Evolutionary conservation across 1,140 invertebrate genomes (phyloP).

Genomic region (Brachionus rubens): DNA sequence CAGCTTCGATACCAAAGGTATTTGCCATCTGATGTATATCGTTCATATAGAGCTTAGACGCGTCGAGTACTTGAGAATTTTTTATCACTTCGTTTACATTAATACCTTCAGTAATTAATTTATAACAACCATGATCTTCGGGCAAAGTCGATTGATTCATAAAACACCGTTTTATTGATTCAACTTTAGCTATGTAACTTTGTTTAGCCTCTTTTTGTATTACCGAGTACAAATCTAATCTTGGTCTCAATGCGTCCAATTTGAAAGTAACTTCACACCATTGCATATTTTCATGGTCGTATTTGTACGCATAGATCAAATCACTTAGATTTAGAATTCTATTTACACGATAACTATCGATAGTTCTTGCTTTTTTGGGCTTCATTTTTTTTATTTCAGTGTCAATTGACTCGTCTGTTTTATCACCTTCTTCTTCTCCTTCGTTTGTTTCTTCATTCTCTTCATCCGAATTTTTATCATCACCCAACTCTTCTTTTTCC

Average conservation of each 20-base stretch:
- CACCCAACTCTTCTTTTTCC: conserved; percentile 48
- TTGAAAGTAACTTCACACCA: conserved; percentile 73
- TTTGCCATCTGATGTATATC: conserved; percentile 85
- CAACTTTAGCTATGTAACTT: conserved; percentile 31
- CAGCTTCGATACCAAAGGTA: conserved; percentile 91
- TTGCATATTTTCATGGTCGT: conserved; percentile 69
- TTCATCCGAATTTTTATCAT: conserved; percentile 53
- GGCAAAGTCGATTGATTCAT: conserved; percentile 68
- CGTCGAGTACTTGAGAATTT: conserved; percentile 65
- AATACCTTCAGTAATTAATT: conserved; percentile 82
- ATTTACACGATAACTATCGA: background rate
- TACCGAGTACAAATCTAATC: conserved; percentile 39
- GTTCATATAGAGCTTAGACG: conserved; percentile 84
- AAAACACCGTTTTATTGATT: conserved; percentile 37
- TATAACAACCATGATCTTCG: conserved; percentile 62
- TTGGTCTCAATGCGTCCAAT: conserved; percentile 30
- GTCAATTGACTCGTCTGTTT: conserved; percentile 63
- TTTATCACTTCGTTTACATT: conserved; percentile 68
- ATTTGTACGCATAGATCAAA: conserved; percentile 69
- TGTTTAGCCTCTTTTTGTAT: conserved; percentile 39
- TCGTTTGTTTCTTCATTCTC: conserved; percentile 61
- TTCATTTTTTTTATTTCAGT: conserved; percentile 35
- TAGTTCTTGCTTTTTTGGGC: conserved; percentile 43
- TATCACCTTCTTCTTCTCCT: conserved; percentile 63
- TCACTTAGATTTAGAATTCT: conserved; percentile 26